A percentile compares a stretch with the other conserved stretches of the same genome.
Evolutionary conservation across 2,888 invertebrate species (phyloP).

Genomic region (Physocephala rufipes): DNA sequence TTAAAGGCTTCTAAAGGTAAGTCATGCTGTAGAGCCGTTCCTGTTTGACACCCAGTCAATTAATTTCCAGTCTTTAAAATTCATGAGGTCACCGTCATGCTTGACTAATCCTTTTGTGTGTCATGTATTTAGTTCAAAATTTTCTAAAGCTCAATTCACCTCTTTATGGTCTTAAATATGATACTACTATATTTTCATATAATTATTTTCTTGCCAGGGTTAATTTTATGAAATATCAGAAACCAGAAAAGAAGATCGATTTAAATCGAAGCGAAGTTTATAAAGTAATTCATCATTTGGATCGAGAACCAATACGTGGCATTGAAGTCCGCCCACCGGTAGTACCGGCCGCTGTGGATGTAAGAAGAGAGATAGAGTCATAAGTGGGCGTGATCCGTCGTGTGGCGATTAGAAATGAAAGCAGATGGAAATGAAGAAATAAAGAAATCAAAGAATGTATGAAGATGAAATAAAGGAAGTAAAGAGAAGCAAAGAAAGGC

Average conservation of each 20-base stretch:
- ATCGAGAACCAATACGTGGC: slow-evolving; percentile 73
- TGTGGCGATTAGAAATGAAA: not conserved
- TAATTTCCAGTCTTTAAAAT: too few relatives aligned
- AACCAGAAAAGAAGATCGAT: slow-evolving; percentile 78
- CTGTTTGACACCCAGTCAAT: too few relatives aligned
- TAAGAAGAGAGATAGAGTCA: slow-evolving; percentile 57
- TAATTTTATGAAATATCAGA: slow-evolving; percentile 90
- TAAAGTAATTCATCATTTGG: slow-evolving; percentile 81
- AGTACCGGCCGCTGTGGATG: slow-evolving; percentile 75
- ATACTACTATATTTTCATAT: not conserved
- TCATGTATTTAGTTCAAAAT: not conserved
- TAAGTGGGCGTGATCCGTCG: slow-evolving; percentile 42
- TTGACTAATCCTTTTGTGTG: not conserved
- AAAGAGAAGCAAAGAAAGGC: too few relatives aligned
- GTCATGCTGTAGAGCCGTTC: too few relatives aligned
- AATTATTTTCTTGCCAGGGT: slow-evolving; percentile 70
- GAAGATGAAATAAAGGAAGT: not conserved
- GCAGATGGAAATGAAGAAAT: not conserved
- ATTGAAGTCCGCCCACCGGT: slow-evolving; percentile 73
- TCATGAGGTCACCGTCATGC: too few relatives aligned
- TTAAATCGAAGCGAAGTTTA: slow-evolving; percentile 83
- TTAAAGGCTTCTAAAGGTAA: too few relatives aligned
- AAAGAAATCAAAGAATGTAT: not conserved
- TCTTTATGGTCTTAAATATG: too few relatives aligned
- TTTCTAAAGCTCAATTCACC: slow-evolving; percentile 13